Evolutionary conservation across 1,140 invertebrate species (phyloP), one percentile per base, ranked within the genome.

Genomic region (Babylonia areolata): DNA sequence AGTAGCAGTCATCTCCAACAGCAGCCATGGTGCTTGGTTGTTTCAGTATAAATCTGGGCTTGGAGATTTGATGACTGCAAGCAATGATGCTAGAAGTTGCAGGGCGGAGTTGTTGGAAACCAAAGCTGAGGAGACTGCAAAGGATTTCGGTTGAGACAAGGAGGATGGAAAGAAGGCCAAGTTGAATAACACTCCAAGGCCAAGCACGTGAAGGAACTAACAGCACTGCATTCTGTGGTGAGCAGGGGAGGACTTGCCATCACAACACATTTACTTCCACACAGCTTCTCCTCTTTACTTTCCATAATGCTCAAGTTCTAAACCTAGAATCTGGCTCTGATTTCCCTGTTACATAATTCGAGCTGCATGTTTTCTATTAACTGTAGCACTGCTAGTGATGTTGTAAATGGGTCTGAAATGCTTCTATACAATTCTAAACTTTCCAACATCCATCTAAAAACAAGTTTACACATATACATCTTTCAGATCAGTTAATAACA

Each of bases 1-100:
- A 91, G 75, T 91, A 90, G 54, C 90, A 91, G 80, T 91, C 90
- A 75, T 90, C 88, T 54, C 89, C 89, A 64, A 51, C 81, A 28
- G 85, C 37, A 28, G 80, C 85, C 89, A 90, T 91, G 37, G 71
- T 75, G 33, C 11, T 35, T 11, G 31, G n/a, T n/a, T n/a, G n/a
- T 31, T 31, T 12, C 9, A 23, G 28, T 51, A 17, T 20, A 64
- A n/a, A 64, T 64, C 58, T 28, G 12, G 15, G 12, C n/a, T 20
- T 20, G 31, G 31, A 35, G 33, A 11, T 6, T 6, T 69, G 64
- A 31, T 35, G 20, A 35, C 3, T 6, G 33, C 31, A 12, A 20
- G 35, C n/a, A 31, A 37, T 37, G 71, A 73, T 20, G 81, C 23
- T n/a, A n/a, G 35, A 35, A n/a, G 37, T 35, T 83, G 81, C 31